phyloP scores from a whole-genome alignment of 2,888 invertebrate species.

The Chydorus sphaericus region DNA sequence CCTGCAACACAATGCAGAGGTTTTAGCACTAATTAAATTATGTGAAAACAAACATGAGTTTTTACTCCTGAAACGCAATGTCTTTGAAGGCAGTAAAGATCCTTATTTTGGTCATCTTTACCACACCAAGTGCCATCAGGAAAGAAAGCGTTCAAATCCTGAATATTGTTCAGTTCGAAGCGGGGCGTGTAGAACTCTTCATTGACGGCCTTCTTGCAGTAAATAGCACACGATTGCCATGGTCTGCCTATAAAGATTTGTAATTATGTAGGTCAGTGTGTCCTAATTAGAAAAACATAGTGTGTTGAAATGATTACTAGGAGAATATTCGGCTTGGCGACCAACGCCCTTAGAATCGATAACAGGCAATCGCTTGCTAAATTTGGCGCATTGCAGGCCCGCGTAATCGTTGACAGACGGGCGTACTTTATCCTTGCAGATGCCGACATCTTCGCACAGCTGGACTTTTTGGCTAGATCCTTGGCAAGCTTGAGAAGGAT shows the following conservation, averaged over 20 bases:
- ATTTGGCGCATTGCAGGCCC: background rate
- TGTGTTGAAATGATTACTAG: too few relatives aligned
- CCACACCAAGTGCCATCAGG: slow-evolving; percentile 74
- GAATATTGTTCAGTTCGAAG: slow-evolving; percentile 53
- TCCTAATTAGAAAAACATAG: background rate
- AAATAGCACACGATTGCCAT: slow-evolving; percentile 68
- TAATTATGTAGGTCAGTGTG: background rate
- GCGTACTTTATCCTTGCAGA: background rate
- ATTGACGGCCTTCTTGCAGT: slow-evolving; percentile 46
- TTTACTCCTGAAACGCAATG: slow-evolving; percentile 59
- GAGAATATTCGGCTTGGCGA: slow-evolving; percentile 5
- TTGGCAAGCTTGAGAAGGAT: slow-evolving; percentile 41
- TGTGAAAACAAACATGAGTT: too few relatives aligned
- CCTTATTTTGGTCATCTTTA: slow-evolving; percentile 38
- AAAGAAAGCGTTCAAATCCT: slow-evolving; percentile 52
- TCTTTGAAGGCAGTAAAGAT: slow-evolving; percentile 58
- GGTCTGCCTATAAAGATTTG: slow-evolving; percentile 36
- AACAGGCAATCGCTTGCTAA: background rate
- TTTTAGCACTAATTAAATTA: too few relatives aligned
- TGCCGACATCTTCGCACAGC: slow-evolving; percentile 44
- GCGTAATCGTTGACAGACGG: slow-evolving; percentile 3
- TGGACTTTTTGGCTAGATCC: slow-evolving; percentile 47
- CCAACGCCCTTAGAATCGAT: slow-evolving; percentile 4
- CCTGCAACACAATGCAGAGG: too few relatives aligned
- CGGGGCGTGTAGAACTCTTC: slow-evolving; percentile 59